Evolutionary conservation across 2,797 vertebrate genomes (phyloP).

Genomic region (Hephaestus fuliginosus): DNA sequence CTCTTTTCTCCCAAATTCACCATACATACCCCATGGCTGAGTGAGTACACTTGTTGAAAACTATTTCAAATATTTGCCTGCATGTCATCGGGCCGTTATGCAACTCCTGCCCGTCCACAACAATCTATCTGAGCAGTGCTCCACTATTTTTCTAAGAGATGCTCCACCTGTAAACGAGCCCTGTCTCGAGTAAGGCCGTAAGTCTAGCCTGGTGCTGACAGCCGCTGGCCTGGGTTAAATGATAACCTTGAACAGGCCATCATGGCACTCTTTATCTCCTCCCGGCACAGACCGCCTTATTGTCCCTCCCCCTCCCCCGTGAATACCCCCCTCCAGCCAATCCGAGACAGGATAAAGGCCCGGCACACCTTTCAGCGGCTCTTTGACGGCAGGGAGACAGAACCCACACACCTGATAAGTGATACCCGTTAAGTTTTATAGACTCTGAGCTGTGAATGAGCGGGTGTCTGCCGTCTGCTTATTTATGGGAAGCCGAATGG

Average conservation of each 20-base stretch:
- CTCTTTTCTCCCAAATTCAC: slow-evolving; percentile 33
- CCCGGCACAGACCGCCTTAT: slow-evolving; percentile 86
- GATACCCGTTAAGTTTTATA: slow-evolving; percentile 90
- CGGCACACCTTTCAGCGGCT: slow-evolving; percentile 84
- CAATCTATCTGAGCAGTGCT: slow-evolving; percentile 41
- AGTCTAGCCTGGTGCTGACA: slow-evolving; percentile 89
- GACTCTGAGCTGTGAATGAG: slow-evolving; percentile 83
- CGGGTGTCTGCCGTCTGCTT: slow-evolving; percentile 82
- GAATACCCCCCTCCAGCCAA: slow-evolving; percentile 81
- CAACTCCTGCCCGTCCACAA: slow-evolving; percentile 41
- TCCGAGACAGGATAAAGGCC: slow-evolving; percentile 84
- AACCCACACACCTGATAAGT: slow-evolving; percentile 87
- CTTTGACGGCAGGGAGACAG: slow-evolving; percentile 84
- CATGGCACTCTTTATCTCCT: slow-evolving; percentile 85
- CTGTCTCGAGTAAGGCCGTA: slow-evolving; percentile 80
- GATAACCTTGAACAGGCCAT: slow-evolving; percentile 89
- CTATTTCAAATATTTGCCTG: slow-evolving; percentile 59
- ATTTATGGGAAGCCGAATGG: slow-evolving; percentile 80
- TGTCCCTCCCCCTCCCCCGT: slow-evolving; percentile 80
- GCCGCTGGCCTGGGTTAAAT: slow-evolving; percentile 84
- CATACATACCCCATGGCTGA: slow-evolving; percentile 27
- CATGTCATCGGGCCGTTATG: slow-evolving; percentile 50
- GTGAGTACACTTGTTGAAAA: slow-evolving; percentile 51
- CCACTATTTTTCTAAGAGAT: slow-evolving; percentile 62
- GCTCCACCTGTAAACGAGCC: slow-evolving; percentile 81